Evolutionary conservation across 2,888 invertebrate genomes (phyloP), one percentile per base, ranked within the genome.

Genomic region (Synergus japonicus): DNA sequence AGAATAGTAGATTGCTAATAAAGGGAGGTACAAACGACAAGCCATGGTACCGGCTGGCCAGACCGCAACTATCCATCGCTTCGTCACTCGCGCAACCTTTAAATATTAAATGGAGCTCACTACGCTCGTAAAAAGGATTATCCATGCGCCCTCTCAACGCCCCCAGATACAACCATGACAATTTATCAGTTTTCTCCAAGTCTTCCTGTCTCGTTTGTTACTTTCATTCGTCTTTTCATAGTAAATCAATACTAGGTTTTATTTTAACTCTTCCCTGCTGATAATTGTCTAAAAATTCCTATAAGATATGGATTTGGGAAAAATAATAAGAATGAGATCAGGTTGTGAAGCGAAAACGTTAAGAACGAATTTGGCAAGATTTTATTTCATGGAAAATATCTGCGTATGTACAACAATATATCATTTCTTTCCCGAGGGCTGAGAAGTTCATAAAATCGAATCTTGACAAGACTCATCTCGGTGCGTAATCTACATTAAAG

Each of bases 31-130:
- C 81, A 76, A 81, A 81, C 76, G 79, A 79, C 43, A 58, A 60
- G 76, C 60, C 66, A 84, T 80, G 79, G 81, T 78, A 77, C 81
- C 83, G 80, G 81, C 79, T 79, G 81, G 82, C 78, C 82, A 81
- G 82, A 91, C 91, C 91, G 88, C 91, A 91, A 89, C 89, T 89
- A 90, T 90, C 89, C 89, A 87, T 88, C 88, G 87, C 86, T 89
- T 89, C 89, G 88, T 88, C 89, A 88, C 88, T 89, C 87, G 86
- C 87, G 87, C 86, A 86, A 88, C 89, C 89, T 91, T 91, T 91
- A 90, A 91, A 91, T 91, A 91, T 91, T 91, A 90, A 91, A 91
- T 91, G 90, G 88, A 89, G 87, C 88, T 87, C 83, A 82, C 85
- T 85, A 85, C 86, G 89, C 87, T 87, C 90, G 89, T 90, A 89